Conservation (phyloP, 2,797 vertebrate species). For the Lates japonicus region DNA sequence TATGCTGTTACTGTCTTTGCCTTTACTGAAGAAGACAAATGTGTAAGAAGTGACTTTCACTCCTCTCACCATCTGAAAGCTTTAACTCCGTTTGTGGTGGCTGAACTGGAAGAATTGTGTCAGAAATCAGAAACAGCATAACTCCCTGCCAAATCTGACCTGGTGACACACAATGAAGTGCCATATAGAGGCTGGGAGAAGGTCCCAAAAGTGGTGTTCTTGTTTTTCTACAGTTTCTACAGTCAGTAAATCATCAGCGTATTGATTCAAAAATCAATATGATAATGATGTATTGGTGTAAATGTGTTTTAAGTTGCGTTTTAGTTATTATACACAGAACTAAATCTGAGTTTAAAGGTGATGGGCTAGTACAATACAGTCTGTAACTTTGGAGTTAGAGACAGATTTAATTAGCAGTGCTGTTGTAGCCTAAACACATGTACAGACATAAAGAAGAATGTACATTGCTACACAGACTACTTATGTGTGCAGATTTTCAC, state of each 20-base stretch:
- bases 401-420: background rate
- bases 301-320: background rate
- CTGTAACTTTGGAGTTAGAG: background rate
- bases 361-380: background rate
- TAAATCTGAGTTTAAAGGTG: background rate
- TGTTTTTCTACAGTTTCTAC: background rate
- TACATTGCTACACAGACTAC: background rate
- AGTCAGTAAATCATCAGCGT: conserved; percentile 25
- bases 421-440: background rate
- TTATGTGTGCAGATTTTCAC: background rate
- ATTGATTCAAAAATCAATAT: conserved; percentile 8
- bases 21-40: conserved; percentile 52
- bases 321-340: background rate
- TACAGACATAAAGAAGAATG: background rate
- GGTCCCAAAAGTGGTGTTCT: conserved; percentile 4
- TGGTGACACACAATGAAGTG: conserved; percentile 31
- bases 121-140: conserved; percentile 59
- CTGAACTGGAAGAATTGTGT: conserved; percentile 17
- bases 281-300: background rate
- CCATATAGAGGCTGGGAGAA: background rate
- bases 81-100: conserved; percentile 35
- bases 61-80: conserved; percentile 37
- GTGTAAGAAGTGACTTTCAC: conserved; percentile 35
- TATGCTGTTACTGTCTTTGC: conserved; percentile 22
- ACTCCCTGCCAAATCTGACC: conserved; percentile 32